A percentile compares a stretch with the other conserved stretches of the same genome.
Evolutionary conservation across 2,797 vertebrate genomes (phyloP).

Genomic region (Pangasius djambal): DNA sequence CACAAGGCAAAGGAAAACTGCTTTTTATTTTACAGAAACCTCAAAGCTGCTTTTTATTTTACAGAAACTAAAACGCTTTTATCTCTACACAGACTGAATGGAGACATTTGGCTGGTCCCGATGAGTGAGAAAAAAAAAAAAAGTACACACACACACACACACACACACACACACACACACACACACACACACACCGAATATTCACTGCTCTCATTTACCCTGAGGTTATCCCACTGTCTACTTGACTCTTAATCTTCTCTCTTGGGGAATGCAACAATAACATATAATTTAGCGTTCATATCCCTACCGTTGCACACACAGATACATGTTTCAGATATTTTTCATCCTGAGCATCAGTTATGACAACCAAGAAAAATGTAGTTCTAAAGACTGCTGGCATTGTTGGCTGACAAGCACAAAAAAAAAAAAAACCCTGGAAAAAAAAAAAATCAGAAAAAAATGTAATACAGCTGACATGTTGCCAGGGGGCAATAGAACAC

Average conservation of each 20-base stretch:
- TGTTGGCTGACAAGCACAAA: not conserved
- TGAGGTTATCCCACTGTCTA: slow-evolving; percentile 29
- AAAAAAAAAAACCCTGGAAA: too few relatives aligned
- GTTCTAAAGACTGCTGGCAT: not conserved
- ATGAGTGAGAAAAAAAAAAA: not conserved
- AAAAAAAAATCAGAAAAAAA: not conserved
- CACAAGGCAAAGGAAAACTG: not conserved
- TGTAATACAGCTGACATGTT: slow-evolving; percentile 18
- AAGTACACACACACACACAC: too few relatives aligned
- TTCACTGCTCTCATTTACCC: slow-evolving; percentile 34
- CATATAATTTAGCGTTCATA: slow-evolving; percentile 26
- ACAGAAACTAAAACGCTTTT: not conserved
- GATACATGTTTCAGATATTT: not conserved
- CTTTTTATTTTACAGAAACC: not conserved
- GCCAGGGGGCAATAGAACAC: slow-evolving; percentile 45
- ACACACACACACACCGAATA: not conserved
- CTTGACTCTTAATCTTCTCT: slow-evolving; percentile 25
- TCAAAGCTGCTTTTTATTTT: too few relatives aligned
- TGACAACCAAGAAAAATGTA: not conserved
- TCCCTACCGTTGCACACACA: not conserved
- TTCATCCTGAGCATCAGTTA: slow-evolving; percentile 10
- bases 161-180: too few relatives aligned
- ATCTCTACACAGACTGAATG: not conserved
- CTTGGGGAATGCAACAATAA: slow-evolving; percentile 34
- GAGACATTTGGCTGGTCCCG: not conserved